Base-by-base conservation (phyloP, 2,797 vertebrate genomes). In the Eulemur coronatus region DNA sequence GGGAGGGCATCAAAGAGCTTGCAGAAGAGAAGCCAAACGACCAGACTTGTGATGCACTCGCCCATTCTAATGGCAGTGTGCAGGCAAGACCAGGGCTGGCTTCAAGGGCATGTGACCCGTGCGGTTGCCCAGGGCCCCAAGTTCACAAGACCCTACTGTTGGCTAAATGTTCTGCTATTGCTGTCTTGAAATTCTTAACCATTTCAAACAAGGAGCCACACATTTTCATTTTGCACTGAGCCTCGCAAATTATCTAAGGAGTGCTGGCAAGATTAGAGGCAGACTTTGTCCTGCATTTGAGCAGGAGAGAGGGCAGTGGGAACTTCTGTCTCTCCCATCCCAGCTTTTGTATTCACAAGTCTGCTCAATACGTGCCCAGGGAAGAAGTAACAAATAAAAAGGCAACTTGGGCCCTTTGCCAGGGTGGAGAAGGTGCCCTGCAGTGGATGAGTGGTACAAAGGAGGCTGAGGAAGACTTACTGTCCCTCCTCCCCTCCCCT, bases 51-150 rank as follows among this genome's bases (percentile, higher is more conserved):
- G 1, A 14, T 0, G 11, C n/a, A 17, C 30, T 35, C 4, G 20
- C 43, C 57, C 17, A 0, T 70, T 33, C 46, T n/a, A 14, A 48
- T 1, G 10, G 28, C 28, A 5, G 9, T 0, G 14, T 1, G 0
- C 67, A n/a, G 24, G n/a, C 3, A 13, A 55, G 20, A 30, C 38
- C 26, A 1, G 41, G 8, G 13, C 80, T 24, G 17, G 33, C 57
- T 46, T 46, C 9, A 0, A 14, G 61, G 18, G 7, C n/a, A 3
- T 33, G 12, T 5, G 2, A 26, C 46, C 33, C 26, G 10, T 12
- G 22, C 9, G 7, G 57, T 2, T 0, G 24, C 24, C 10, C 52
- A 52, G 52, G 50, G 48, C 17, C 18, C 1, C 0, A 1, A 2
- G 15, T 46, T 75, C 46, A 28, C 33, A 43, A 59, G 13, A 18